Percentiles rank a stretch among this genome's conserved stretches.
Conservation (phyloP, 1,140 invertebrate species). For the Nebria ingens region DNA sequence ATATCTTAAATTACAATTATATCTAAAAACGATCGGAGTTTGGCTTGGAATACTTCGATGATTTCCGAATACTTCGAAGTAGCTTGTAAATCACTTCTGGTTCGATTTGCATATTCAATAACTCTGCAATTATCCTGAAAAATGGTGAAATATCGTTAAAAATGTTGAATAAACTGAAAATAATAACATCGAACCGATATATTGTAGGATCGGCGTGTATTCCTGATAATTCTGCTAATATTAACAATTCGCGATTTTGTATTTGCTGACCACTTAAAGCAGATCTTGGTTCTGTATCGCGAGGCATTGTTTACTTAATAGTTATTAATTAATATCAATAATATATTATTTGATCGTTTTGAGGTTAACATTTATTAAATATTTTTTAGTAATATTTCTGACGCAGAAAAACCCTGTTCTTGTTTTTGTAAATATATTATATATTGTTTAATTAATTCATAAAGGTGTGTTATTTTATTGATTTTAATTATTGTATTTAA, state of each 20-base stretch:
- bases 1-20: too few relatives aligned
- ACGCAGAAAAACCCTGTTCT: too few relatives aligned
- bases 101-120: conserved; percentile 18
- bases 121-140: conserved; percentile 19
- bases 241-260: conserved; percentile 15
- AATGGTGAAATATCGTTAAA: not conserved
- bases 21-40: too few relatives aligned
- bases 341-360: too few relatives aligned
- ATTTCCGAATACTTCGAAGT: conserved; percentile 16
- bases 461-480: too few relatives aligned
- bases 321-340: too few relatives aligned
- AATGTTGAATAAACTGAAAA: not conserved
- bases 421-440: too few relatives aligned
- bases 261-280: conserved; percentile 28
- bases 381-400: too few relatives aligned
- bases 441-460: too few relatives aligned
- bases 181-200: conserved; percentile 12
- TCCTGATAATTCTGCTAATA: conserved; percentile 15
- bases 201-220: conserved; percentile 15
- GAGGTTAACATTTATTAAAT: too few relatives aligned
- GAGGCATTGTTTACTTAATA: conserved; percentile 47
- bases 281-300: conserved; percentile 50
- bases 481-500: too few relatives aligned
- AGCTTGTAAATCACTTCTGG: conserved; percentile 18
- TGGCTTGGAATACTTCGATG: not conserved